phyloP scores from a whole-genome alignment of 2,888 invertebrate genomes.

The Catocala sponsa region DNA sequence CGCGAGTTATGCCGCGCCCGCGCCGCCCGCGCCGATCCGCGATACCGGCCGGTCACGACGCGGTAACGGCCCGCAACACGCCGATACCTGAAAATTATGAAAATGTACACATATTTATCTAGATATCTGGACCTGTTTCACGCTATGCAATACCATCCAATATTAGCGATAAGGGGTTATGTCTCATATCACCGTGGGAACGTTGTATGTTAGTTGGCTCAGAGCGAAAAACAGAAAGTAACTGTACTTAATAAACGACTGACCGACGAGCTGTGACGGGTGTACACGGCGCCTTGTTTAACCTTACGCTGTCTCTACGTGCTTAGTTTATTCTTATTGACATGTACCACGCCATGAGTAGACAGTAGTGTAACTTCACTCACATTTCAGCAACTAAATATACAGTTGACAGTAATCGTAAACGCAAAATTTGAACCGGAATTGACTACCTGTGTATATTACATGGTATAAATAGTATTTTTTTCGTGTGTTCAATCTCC shows the following conservation, averaged over 20 bases:
- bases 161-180: constrained; percentile 5
- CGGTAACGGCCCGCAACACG: constrained; percentile 31
- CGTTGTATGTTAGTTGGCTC: background rate
- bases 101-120: constrained; percentile 49
- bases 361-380: too few relatives aligned
- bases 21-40: constrained; percentile 40
- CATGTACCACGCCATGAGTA: too few relatives aligned
- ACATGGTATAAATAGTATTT: too few relatives aligned
- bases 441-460: too few relatives aligned
- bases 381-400: too few relatives aligned
- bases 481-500: too few relatives aligned
- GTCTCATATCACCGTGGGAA: constrained; percentile 15
- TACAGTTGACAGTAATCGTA: too few relatives aligned
- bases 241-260: constrained; percentile 15
- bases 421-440: too few relatives aligned
- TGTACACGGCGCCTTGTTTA: too few relatives aligned
- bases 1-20: constrained; percentile 46
- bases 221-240: constrained; percentile 3
- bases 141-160: constrained; percentile 16
- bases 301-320: too few relatives aligned
- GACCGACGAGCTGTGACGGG: constrained; percentile 6
- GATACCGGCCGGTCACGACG: constrained; percentile 51
- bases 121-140: constrained; percentile 22
- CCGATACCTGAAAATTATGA: constrained; percentile 49
- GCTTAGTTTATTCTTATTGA: too few relatives aligned